A percentile compares a stretch with the other conserved stretches of the same genome.
Conservation (phyloP, 2,797 vertebrate species). For the Falco concolor region DNA sequence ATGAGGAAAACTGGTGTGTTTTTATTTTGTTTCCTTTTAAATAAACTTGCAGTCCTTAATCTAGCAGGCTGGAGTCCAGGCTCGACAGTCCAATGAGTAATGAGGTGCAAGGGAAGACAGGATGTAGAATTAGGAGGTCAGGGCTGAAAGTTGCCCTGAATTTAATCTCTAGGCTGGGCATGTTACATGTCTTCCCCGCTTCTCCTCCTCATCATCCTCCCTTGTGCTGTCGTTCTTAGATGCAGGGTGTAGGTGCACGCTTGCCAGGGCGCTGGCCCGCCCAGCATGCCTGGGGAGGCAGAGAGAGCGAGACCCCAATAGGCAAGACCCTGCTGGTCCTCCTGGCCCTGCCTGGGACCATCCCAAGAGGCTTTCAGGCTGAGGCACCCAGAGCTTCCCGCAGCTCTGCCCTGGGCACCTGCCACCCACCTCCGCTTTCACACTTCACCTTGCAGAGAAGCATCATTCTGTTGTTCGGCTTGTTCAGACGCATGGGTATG, state of each 20-base stretch:
- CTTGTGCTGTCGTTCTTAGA: not conserved
- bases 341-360: not conserved
- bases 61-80: not conserved
- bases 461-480: rapidly evolving
- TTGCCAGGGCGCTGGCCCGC: not conserved
- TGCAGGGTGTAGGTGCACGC: rapidly evolving
- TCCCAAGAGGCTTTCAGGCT: not conserved
- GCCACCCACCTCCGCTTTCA: not conserved
- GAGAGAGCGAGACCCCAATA: not conserved
- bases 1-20: constrained; percentile 23
- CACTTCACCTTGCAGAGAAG: not conserved
- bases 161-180: not conserved
- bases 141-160: not conserved
- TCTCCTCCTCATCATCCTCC: not conserved
- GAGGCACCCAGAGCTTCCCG: not conserved
- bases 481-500: not conserved
- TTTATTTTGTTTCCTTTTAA: constrained; percentile 48
- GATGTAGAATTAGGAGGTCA: constrained; percentile 44
- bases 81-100: constrained; percentile 50
- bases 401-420: not conserved
- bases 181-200: not conserved
- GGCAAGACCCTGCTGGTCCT: too few species aligned
- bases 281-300: rapidly evolving
- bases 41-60: constrained; percentile 51
- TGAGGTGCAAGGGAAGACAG: constrained; percentile 25